Evolutionary conservation across 37 sponge, comb jelly and placozoan species (phyloP), one percentile per base, ranked within the genome.

Genomic region (Spongilla lacustris): DNA sequence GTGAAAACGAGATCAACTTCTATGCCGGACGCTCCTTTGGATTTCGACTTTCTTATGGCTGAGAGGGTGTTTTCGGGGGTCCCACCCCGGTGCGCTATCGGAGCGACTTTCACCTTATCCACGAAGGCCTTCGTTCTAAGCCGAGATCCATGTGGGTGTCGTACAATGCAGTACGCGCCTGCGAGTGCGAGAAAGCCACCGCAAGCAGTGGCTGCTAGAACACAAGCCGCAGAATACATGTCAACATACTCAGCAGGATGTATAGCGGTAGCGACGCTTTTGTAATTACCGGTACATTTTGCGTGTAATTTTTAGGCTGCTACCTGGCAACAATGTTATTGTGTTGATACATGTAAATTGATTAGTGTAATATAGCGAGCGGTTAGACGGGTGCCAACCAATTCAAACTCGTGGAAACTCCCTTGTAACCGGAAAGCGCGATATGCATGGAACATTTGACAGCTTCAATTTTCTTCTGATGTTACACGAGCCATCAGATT

Each of bases 21-120:
- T 10, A 94, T 86, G 1, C 77, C 89, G 0, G 68, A 34, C 0
- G 94, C 94, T 71, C 93, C 93, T 2, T 83, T n/a, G 9, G 36
- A 36, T 50, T 88, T 83, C 26, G 89, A 76, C 38, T 50, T 36
- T 0, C 75, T 73, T 14, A 94, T 68, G 4, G 86, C 94, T 4
- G 74, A 81, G 66, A 94, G 82, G 12, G 89, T 94, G 93, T 94
- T 94, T 82, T 94, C 94, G 10, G 94, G 94, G 21, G 31, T 70
- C 0, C 90, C 94, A 31, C 86, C 93, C 31, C 94, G 82, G 68
- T 92, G 93, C 25, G 92, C 93, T 23, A 93, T 36, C 4, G 87
- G 87, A 36, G 74, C 74, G 30, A 3, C 28, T 19, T 36, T 72
- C 1, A 49, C 31, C 48, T 31, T 82, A 24, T 37, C 29, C 19